A percentile compares a stretch with the other conserved stretches of the same genome.
Conservation (phyloP, 1,140 invertebrate genomes). For the Meloidogyne exigua region DNA sequence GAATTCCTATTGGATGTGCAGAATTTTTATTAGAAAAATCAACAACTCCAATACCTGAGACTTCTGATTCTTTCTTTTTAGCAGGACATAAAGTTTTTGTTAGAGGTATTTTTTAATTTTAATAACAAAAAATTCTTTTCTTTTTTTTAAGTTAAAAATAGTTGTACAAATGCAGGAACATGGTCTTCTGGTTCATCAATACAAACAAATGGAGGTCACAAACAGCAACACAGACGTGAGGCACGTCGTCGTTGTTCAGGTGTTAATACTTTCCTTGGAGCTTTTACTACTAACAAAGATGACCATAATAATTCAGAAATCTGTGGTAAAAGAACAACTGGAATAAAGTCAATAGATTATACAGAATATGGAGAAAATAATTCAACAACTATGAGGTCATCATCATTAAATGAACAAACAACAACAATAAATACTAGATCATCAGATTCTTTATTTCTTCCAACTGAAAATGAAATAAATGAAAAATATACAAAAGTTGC, state of each 20-base stretch:
- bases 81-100: slow-evolving; percentile 43
- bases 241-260: background rate
- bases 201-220: background rate
- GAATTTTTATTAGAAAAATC: slow-evolving; percentile 41
- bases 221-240: background rate
- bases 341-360: no score
- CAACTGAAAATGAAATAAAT: background rate
- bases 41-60: slow-evolving; percentile 33
- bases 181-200: slow-evolving; percentile 1
- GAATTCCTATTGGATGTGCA: slow-evolving; percentile 29
- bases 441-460: background rate
- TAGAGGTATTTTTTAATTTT: slow-evolving; percentile 26
- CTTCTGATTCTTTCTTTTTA: slow-evolving; percentile 32
- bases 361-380: background rate
- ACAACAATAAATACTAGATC: background rate
- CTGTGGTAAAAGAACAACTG: background rate
- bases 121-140: background rate
- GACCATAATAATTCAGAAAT: background rate
- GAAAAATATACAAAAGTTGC: background rate
- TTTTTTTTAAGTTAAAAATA: background rate
- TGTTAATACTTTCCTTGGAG: slow-evolving; percentile 1
- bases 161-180: background rate
- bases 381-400: background rate
- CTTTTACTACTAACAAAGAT: background rate
- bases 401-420: background rate